Evolutionary conservation across 1,140 invertebrate genomes (phyloP).

Genomic region (Megalonaias nervosa): DNA sequence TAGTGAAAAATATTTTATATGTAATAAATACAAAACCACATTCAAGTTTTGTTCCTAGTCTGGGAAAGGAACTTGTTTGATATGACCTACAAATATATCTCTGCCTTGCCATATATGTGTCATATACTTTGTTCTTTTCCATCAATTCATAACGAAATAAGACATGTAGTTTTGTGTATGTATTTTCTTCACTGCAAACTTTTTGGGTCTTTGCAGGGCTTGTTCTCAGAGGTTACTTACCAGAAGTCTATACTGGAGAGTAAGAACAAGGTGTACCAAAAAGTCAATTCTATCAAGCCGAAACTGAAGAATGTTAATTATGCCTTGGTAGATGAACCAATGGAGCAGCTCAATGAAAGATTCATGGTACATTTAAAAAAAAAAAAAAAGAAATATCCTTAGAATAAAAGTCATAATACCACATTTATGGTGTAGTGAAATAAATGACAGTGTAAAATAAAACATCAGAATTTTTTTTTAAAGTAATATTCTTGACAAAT

Average conservation of each 20-base stretch:
- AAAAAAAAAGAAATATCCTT: no score
- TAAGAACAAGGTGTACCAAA: constrained; percentile 94
- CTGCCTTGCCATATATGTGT: not conserved
- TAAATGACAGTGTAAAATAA: no score
- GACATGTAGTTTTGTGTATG: not conserved
- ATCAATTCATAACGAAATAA: not conserved
- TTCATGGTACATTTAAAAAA: constrained; percentile 80
- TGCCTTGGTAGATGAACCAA: constrained; percentile 79
- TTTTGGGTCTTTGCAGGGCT: constrained; percentile 74
- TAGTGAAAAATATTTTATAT: not conserved
- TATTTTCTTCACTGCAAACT: constrained; percentile 6
- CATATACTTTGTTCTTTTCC: not conserved
- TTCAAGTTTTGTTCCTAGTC: not conserved
- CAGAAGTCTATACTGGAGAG: constrained; percentile 95
- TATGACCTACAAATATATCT: not conserved
- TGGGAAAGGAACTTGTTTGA: not conserved
- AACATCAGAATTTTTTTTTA: no score
- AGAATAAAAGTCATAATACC: no score
- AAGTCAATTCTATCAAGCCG: constrained; percentile 83
- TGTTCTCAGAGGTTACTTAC: constrained; percentile 90
- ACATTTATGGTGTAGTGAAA: no score
- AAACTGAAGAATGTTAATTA: constrained; percentile 82
- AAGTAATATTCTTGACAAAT: no score
- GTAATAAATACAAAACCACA: not conserved
- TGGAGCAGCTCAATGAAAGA: constrained; percentile 86